Evolutionary conservation across 2,113 vertebrate species (phyloP), one percentile per base, ranked within the genome.

Genomic region (Struthidea cinerea): DNA sequence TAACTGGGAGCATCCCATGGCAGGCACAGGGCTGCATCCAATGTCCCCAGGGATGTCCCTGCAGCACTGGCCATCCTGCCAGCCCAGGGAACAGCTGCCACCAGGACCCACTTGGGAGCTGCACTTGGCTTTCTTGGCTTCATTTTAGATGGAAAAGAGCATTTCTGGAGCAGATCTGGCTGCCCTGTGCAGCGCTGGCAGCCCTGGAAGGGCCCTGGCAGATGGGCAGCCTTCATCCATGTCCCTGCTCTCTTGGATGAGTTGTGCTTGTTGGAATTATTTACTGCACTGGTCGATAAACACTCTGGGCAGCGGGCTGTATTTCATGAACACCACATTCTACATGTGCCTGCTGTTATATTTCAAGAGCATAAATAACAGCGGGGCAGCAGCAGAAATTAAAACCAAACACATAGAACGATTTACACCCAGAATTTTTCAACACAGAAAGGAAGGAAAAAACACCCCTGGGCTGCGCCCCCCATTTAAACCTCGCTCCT

Each of bases 351-450:
- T 61, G 19, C 50, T 87, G 67, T 78, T 81, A 1, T 84, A 89
- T 86, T 92, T 95, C 79, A 90, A 64, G 83, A 68, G 79, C 60
- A 41, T 95, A 89, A 96, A 95, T 92, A 94, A 92, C 39, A 37
- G 32, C 0, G 7, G 85, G 76, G 65, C 88, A 93, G 19, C 90
- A 75, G 93, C 86, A 92, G 76, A 86, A 90, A 94, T 93, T 35
- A 77, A 95, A 94, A 67, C 56, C 88, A 74, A 94, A 39, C 55
- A 30, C 61, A 32, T 13, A 65, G 39, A 84, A 46, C 24, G 11
- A 92, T 81, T 97, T 90, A 81, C 61, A 81, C 35, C 30, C 61
- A 17, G 55, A 53, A 35, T 55, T 81, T 91, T 69, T 69, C 61
- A 46, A 1, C 16, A 4, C 3, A 8, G 55, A n/a, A 30, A 82